Conservation (phyloP, 2,888 invertebrate genomes). For the Ochropacha duplaris region DNA sequence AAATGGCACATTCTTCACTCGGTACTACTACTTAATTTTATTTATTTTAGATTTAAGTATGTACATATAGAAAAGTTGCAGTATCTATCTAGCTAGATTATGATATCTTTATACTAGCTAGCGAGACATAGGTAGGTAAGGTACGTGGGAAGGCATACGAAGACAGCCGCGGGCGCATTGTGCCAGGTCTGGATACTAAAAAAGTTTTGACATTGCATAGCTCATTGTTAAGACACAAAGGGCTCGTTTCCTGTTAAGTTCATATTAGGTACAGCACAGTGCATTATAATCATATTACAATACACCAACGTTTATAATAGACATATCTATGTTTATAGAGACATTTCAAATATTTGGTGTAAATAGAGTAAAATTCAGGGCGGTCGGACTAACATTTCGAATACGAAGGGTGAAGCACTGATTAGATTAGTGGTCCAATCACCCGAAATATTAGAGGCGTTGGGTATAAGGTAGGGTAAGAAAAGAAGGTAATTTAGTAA, state of each 20-base stretch:
- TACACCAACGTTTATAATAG: constrained; percentile 16
- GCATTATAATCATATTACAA: constrained; percentile 25
- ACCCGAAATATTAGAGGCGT: not conserved
- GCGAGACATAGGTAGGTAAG: constrained; percentile 18
- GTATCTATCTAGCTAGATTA: too few relatives aligned
- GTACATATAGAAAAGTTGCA: not conserved
- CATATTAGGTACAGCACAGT: constrained; percentile 46
- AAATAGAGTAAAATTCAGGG: not conserved
- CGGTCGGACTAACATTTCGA: not conserved
- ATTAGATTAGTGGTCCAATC: constrained; percentile 67
- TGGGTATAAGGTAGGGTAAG: not conserved
- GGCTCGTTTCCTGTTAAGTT: constrained; percentile 70
- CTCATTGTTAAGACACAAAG: constrained; percentile 73
- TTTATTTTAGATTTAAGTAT: too few relatives aligned
- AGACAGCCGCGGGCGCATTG: constrained; percentile 68
- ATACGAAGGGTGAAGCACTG: constrained; percentile 40
- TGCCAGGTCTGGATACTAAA: constrained; percentile 63
- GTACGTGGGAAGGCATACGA: constrained; percentile 65
- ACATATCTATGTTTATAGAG: constrained; percentile 2
- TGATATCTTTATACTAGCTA: not conserved
- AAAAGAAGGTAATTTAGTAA: too few relatives aligned
- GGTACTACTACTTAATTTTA: not conserved
- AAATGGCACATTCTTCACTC: too few relatives aligned
- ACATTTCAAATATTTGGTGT: not conserved
- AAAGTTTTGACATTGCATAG: constrained; percentile 70